phyloP scores from a whole-genome alignment of 1,140 invertebrate genomes.

The Antheraea pernyi region DNA sequence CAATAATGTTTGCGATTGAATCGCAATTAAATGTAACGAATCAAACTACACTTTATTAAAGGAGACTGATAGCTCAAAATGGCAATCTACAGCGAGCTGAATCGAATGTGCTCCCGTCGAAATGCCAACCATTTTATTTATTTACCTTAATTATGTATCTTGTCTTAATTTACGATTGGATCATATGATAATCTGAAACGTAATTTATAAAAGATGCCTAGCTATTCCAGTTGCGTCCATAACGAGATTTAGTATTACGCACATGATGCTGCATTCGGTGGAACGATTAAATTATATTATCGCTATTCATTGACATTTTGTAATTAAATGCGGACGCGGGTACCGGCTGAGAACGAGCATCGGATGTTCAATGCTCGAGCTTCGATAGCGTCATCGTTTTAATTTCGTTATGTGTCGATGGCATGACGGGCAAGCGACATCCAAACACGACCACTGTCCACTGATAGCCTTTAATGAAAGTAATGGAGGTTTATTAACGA shows the following conservation, averaged over 20 bases:
- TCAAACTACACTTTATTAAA: slow-evolving; percentile 77
- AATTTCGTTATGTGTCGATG: slow-evolving; percentile 73
- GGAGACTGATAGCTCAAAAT: slow-evolving; percentile 74
- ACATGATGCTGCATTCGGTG: slow-evolving; percentile 54
- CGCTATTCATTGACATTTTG: slow-evolving; percentile 68
- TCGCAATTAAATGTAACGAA: slow-evolving; percentile 76
- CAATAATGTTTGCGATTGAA: slow-evolving; percentile 77
- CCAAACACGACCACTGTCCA: slow-evolving; percentile 66
- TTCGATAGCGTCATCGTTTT: slow-evolving; percentile 73
- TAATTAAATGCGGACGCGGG: slow-evolving; percentile 65
- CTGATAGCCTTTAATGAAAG: slow-evolving; percentile 76
- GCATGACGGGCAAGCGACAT: slow-evolving; percentile 62
- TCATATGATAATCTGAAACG: slow-evolving; percentile 77
- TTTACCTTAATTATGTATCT: slow-evolving; percentile 79
- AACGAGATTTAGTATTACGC: slow-evolving; percentile 74
- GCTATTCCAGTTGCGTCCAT: slow-evolving; percentile 72
- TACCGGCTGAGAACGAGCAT: slow-evolving; percentile 34
- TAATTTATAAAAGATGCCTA: slow-evolving; percentile 77
- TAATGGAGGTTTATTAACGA: slow-evolving; percentile 77
- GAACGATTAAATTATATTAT: slow-evolving; percentile 71
- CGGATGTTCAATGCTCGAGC: slow-evolving; percentile 52
- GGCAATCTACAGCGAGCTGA: slow-evolving; percentile 51
- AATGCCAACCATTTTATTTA: slow-evolving; percentile 79
- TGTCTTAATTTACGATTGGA: slow-evolving; percentile 80
- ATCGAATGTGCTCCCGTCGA: slow-evolving; percentile 76